phyloP scores from a whole-genome alignment of 37 sponge, comb jelly and placozoan genomes.

The Beroe forskalii region DNA sequence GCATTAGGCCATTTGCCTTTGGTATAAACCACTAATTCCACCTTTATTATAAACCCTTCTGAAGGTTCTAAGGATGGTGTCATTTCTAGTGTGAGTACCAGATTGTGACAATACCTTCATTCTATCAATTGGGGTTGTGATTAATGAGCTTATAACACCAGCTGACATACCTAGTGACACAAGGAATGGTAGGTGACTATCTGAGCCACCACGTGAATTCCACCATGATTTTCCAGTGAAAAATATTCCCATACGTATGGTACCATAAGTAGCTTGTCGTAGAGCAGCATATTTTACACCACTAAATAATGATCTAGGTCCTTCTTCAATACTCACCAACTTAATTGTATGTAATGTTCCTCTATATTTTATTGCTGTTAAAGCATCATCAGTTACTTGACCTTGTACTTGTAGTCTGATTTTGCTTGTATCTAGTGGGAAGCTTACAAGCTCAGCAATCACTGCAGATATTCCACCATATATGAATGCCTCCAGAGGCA shows the following conservation, averaged over 20 bases:
- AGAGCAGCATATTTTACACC: conserved; percentile 44
- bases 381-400: conserved; percentile 61
- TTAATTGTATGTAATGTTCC: conserved; percentile 41
- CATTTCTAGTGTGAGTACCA: not conserved
- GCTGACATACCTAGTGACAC: conserved; percentile 4
- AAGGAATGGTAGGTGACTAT: conserved; percentile 8
- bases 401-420: conserved; percentile 55
- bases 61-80: not conserved
- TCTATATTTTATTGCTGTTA: conserved; percentile 53
- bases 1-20: conserved; percentile 5
- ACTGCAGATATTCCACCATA: conserved; percentile 49
- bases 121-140: conserved; percentile 53
- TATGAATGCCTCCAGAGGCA: conserved; percentile 47
- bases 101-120: conserved; percentile 53
- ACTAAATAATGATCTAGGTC: not conserved
- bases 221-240: conserved; percentile 30
- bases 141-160: not conserved
- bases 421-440: conserved; percentile 44
- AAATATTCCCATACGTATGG: conserved; percentile 15
- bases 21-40: conserved; percentile 18
- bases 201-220: conserved; percentile 44
- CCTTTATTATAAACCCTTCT: conserved; percentile 2
- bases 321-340: conserved; percentile 17
- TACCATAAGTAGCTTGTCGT: conserved; percentile 60
- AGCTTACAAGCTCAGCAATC: conserved; percentile 33